Conservation (phyloP, 2,888 invertebrate species). For the Tillus elongatus region DNA sequence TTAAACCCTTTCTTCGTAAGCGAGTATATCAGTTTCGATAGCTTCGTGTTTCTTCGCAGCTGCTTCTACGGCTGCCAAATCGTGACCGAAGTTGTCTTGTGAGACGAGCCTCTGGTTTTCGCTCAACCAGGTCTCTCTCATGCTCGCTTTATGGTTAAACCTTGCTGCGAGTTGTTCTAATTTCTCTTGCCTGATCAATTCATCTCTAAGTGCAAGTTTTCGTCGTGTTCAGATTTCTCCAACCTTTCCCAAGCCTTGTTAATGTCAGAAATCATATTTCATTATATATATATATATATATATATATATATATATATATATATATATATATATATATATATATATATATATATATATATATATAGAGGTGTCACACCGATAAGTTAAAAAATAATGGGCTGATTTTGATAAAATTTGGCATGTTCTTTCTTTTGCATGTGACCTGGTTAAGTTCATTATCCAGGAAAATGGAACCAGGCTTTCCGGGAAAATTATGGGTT, state of each 20-base stretch:
- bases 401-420: too few species aligned
- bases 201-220: slow-evolving; percentile 93
- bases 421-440: too few species aligned
- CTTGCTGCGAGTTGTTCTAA: slow-evolving; percentile 82
- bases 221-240: slow-evolving; percentile 96
- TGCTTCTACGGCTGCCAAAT: slow-evolving; percentile 96
- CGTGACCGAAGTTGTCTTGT: slow-evolving; percentile 98
- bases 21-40: slow-evolving; percentile 98
- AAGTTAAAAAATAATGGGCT: too few species aligned
- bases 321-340: too few species aligned
- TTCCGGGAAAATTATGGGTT: too few species aligned
- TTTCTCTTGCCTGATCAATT: slow-evolving; percentile 96
- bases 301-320: too few species aligned
- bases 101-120: slow-evolving; percentile 98
- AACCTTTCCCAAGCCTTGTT: slow-evolving; percentile 98
- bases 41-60: slow-evolving; percentile 99
- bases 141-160: slow-evolving; percentile 96
- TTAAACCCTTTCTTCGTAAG: slow-evolving; percentile 98
- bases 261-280: too few species aligned
- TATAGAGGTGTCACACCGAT: too few species aligned
- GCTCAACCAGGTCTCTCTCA: slow-evolving; percentile 99
- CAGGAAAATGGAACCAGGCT: too few species aligned
- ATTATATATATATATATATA: too few species aligned
- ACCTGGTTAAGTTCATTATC: too few species aligned
- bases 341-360: too few species aligned